phyloP scores from a whole-genome alignment of 2,888 invertebrate species.

The Ophion ellenae region DNA sequence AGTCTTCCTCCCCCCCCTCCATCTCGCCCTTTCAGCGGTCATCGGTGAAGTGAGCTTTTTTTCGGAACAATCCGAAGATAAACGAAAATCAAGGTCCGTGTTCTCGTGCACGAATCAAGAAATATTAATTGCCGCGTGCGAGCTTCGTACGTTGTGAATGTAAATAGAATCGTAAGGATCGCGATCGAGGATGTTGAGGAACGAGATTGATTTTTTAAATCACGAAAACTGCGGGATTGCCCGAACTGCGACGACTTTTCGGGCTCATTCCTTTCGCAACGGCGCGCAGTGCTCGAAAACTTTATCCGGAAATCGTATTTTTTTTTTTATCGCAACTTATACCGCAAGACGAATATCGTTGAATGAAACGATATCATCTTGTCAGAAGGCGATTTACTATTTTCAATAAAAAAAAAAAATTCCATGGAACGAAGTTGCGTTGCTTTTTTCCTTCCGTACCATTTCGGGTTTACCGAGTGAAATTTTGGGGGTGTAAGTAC shows the following conservation, averaged over 20 bases:
- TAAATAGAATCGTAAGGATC: slow-evolving; percentile 59
- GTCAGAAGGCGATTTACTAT: slow-evolving; percentile 71
- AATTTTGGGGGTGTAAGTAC: background rate
- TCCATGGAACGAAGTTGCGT: slow-evolving; percentile 9
- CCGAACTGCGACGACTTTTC: background rate
- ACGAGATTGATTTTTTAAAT: slow-evolving; percentile 22
- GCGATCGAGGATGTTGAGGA: slow-evolving; percentile 21
- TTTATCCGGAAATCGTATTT: slow-evolving; percentile 40
- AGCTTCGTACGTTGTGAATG: slow-evolving; percentile 46
- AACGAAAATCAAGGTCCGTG: background rate
- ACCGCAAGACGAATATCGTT: slow-evolving; percentile 55
- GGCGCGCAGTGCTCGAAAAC: slow-evolving; percentile 12
- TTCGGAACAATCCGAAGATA: background rate
- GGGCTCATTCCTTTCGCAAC: slow-evolving; percentile 21
- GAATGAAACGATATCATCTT: slow-evolving; percentile 65
- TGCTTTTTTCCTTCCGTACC: background rate
- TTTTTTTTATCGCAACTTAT: slow-evolving; percentile 54
- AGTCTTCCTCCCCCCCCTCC: background rate
- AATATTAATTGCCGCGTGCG: slow-evolving; percentile 17
- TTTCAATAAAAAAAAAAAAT: slow-evolving; percentile 72
- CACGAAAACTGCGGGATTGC: slow-evolving; percentile 2
- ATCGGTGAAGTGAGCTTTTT: slow-evolving; percentile 2
- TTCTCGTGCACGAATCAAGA: background rate
- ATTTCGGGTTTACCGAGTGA: background rate
- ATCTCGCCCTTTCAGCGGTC: background rate